Evolutionary conservation across 2,888 invertebrate genomes (phyloP).

Genomic region (Tachina grossa): DNA sequence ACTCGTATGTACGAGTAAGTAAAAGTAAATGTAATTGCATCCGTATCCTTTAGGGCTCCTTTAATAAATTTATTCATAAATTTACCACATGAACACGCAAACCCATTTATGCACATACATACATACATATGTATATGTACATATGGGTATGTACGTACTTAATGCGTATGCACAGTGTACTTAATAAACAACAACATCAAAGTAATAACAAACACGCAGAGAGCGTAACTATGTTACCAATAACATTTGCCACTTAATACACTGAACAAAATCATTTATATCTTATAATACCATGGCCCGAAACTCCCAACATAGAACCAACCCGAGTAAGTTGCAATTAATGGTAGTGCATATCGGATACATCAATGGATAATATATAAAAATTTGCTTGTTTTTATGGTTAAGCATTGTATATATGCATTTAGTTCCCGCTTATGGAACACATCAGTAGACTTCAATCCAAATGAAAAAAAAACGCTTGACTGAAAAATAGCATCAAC

Average conservation of each 20-base stretch:
- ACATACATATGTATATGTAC: not conserved
- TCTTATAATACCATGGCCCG: no score
- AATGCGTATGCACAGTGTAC: constrained; percentile 14
- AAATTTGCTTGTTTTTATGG: no score
- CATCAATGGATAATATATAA: no score
- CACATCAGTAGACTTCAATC: no score
- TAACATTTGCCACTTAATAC: constrained; percentile 5
- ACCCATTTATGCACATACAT: not conserved
- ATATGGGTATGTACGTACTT: not conserved
- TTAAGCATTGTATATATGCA: no score
- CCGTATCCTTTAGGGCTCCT: constrained; percentile 43
- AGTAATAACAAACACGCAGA: constrained; percentile 15
- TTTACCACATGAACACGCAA: constrained; percentile 17
- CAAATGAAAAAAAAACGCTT: no score
- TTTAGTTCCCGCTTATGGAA: no score
- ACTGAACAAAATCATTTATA: not conserved
- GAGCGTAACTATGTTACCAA: constrained; percentile 23
- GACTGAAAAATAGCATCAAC: no score
- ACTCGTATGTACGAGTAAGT: no score
- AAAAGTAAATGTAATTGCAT: constrained; percentile 55
- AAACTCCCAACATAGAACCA: no score
- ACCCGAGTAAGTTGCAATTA: no score
- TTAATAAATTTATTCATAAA: constrained; percentile 60
- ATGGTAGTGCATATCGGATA: no score
- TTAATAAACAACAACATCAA: not conserved